A percentile compares a stretch with the other conserved stretches of the same genome.
Conservation (phyloP, 2,888 invertebrate genomes). For the Erebia ligea region DNA sequence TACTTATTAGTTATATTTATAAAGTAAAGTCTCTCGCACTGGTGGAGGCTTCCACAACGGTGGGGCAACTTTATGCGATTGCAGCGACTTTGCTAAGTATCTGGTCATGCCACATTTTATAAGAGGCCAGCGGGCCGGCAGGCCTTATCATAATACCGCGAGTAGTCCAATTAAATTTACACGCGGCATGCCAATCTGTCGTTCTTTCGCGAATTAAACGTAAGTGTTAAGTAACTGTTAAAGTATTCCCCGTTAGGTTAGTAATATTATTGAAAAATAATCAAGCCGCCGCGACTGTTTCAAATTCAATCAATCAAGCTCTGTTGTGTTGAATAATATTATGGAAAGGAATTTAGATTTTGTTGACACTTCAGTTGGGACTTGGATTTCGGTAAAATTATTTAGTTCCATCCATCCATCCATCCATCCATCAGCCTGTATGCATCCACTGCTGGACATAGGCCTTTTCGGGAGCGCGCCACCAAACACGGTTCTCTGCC, state of each 20-base stretch:
- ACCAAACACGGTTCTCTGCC: too few species aligned
- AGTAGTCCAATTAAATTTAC: slow-evolving; percentile 11
- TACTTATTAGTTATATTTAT: not conserved
- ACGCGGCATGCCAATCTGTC: not conserved
- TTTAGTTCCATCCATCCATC: too few species aligned
- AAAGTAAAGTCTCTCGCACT: slow-evolving; percentile 10
- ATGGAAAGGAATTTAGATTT: not conserved
- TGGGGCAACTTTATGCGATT: slow-evolving; percentile 23
- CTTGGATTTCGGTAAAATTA: not conserved
- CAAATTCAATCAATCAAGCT: not conserved
- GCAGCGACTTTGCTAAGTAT: slow-evolving; percentile 7
- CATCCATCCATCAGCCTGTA: too few species aligned
- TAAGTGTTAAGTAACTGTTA: slow-evolving; percentile 7
- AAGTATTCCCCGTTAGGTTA: not conserved
- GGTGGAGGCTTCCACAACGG: slow-evolving; percentile 13
- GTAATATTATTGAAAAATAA: not conserved
- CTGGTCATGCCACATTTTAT: slow-evolving; percentile 21
- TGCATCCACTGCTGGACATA: too few species aligned
- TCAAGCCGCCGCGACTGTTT: not conserved
- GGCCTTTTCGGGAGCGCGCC: too few species aligned
- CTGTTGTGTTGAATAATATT: not conserved
- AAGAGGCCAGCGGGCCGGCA: slow-evolving; percentile 1
- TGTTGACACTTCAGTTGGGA: too few species aligned
- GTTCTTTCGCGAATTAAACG: not conserved
- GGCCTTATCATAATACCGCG: slow-evolving; percentile 4